phyloP scores from a whole-genome alignment of 2,797 vertebrate species.

The Vespertilio murinus region DNA sequence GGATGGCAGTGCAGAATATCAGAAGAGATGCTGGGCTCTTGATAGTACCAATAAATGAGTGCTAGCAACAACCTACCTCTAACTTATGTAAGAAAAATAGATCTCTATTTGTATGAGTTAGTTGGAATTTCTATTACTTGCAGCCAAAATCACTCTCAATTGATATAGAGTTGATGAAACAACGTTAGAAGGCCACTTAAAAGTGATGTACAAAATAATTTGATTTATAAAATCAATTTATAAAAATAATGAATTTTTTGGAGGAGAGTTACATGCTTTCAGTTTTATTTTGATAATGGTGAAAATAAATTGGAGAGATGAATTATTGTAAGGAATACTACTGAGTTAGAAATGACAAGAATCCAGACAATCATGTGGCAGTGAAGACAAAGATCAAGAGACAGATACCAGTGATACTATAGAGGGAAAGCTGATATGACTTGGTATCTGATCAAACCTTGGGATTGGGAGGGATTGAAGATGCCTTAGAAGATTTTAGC shows the following conservation, averaged over 20 bases:
- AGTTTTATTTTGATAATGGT: slow-evolving; percentile 13
- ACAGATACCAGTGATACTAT: neutral
- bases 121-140: neutral
- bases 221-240: too few species aligned
- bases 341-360: neutral
- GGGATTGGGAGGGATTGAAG: neutral
- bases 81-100: slow-evolving; percentile 24
- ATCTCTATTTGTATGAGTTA: neutral
- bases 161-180: neutral
- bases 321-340: neutral
- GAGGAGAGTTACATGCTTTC: neutral
- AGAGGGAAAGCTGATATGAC: neutral
- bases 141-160: slow-evolving; percentile 27
- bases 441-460: neutral
- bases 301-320: neutral
- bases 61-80: slow-evolving; percentile 14
- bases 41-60: neutral
- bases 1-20: neutral
- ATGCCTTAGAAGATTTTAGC: slow-evolving; percentile 18
- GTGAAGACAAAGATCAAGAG: neutral
- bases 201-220: too few species aligned
- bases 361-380: neutral
- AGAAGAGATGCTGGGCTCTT: neutral
- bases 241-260: slow-evolving; percentile 19
- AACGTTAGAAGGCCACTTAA: slow-evolving; percentile 12